Conservation (phyloP, 2,113 vertebrate species). For the Platichthys stellatus region DNA sequence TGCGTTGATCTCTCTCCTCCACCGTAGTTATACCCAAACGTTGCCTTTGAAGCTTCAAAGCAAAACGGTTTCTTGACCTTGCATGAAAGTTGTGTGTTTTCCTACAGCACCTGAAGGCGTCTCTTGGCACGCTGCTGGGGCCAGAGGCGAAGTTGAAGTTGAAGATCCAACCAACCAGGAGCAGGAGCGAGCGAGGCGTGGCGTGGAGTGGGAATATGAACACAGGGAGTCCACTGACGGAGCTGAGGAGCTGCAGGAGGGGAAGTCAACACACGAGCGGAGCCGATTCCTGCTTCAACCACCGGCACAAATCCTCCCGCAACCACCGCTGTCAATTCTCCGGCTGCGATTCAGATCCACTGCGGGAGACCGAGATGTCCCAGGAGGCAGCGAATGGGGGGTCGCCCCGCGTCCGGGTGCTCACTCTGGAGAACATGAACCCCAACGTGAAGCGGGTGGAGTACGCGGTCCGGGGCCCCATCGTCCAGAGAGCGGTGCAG, state of each 20-base stretch:
- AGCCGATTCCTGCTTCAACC: neutral
- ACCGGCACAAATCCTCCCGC: conserved; percentile 22
- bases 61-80: neutral
- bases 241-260: neutral
- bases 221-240: neutral
- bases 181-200: conserved; percentile 39
- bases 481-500: conserved; percentile 85
- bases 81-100: neutral
- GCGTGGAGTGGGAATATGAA: conserved; percentile 34
- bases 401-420: conserved; percentile 72
- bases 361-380: conserved; percentile 56
- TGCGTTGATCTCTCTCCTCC: too few relatives aligned
- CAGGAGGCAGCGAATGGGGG: conserved; percentile 65
- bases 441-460: conserved; percentile 84
- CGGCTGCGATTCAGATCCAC: too few relatives aligned
- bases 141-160: neutral
- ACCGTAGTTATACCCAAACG: too few relatives aligned
- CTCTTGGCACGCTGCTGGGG: neutral
- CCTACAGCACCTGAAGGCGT: conserved; percentile 13
- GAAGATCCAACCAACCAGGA: conserved; percentile 44
- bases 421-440: conserved; percentile 89
- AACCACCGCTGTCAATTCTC: too few relatives aligned
- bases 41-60: too few relatives aligned
- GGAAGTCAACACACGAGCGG: neutral
- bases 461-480: conserved; percentile 89